Evolutionary conservation across 2,888 invertebrate genomes (phyloP).

Genomic region (Dryadula phaetusa): DNA sequence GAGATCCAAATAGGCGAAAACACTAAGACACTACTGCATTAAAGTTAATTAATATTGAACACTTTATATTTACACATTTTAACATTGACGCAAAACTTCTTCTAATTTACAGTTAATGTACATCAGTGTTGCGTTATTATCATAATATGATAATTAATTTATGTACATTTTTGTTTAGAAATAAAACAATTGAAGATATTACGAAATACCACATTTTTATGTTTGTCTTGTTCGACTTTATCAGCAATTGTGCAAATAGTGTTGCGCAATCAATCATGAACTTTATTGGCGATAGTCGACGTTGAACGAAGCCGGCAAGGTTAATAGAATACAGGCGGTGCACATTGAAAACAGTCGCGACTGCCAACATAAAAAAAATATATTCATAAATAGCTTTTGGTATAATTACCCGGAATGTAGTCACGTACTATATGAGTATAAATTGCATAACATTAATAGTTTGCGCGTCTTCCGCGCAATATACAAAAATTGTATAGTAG

Average conservation of each 20-base stretch:
- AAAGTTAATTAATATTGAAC: background rate
- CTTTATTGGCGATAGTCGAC: constrained; percentile 55
- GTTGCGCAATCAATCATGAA: constrained; percentile 64
- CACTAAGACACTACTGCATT: background rate
- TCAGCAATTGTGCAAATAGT: constrained; percentile 61
- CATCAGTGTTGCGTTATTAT: background rate
- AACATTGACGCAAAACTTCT: background rate
- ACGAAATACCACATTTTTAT: constrained; percentile 29
- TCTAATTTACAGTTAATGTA: background rate
- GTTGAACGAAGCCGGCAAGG: constrained; percentile 59
- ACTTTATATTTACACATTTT: no score
- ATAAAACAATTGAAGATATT: constrained; percentile 32
- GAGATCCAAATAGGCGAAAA: no score
- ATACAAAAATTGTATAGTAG: no score
- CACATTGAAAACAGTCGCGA: constrained; percentile 53
- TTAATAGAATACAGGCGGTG: constrained; percentile 62
- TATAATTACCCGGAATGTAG: constrained; percentile 14
- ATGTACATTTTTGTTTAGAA: background rate
- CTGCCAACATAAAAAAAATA: constrained; percentile 50
- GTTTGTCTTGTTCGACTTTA: constrained; percentile 33
- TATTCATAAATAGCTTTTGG: constrained; percentile 20
- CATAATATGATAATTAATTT: constrained; percentile 2
- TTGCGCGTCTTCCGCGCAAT: background rate
- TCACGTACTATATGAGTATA: no score
- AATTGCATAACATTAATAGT: no score